phyloP scores from a whole-genome alignment of 2,113 vertebrate species.

The Hipposideros armiger region DNA sequence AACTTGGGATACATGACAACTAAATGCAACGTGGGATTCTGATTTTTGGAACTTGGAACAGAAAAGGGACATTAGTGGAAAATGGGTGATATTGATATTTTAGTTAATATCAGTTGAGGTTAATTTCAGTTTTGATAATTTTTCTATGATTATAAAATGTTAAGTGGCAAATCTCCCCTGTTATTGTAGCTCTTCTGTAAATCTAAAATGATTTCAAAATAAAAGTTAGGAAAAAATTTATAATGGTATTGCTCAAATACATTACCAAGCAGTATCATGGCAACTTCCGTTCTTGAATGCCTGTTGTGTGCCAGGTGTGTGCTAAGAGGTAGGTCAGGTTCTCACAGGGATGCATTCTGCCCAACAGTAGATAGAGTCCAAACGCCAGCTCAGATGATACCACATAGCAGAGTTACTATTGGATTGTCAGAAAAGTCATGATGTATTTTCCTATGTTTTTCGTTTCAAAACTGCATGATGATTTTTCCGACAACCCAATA shows the following conservation, averaged over 20 bases:
- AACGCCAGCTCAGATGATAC: not conserved
- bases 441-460: too few relatives aligned
- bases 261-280: not conserved
- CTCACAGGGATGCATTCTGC: not conserved
- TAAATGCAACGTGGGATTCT: not conserved
- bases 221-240: not conserved
- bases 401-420: not conserved
- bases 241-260: not conserved
- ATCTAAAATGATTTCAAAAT: not conserved
- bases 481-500: too few relatives aligned
- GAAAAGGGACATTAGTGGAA: not conserved
- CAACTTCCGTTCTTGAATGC: not conserved
- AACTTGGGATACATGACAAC: not conserved
- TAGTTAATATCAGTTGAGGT: not conserved
- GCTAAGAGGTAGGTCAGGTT: not conserved
- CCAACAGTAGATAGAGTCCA: not conserved
- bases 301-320: not conserved
- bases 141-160: not conserved
- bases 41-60: not conserved
- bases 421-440: too few relatives aligned
- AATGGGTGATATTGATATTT: not conserved
- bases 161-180: not conserved
- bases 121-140: not conserved
- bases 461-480: too few relatives aligned
- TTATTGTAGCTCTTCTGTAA: slow-evolving; percentile 6